A percentile compares a stretch with the other conserved stretches of the same genome.
Evolutionary conservation across 1,140 invertebrate species (phyloP).

Genomic region (Listronotus oregonensis): DNA sequence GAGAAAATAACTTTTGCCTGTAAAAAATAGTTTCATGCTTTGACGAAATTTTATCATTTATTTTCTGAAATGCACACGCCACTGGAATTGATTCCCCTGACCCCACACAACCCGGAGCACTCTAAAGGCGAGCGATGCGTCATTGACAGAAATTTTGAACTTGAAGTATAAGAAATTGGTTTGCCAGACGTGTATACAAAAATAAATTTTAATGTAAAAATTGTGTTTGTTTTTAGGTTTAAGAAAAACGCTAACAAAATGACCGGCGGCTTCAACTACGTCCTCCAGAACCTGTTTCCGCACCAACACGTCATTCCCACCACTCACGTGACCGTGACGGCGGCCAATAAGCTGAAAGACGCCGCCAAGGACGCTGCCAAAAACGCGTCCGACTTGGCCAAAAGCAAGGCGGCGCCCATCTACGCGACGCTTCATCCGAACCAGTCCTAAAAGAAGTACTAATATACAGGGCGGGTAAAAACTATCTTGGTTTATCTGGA

Average conservation of each 20-base stretch:
- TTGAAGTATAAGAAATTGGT: too few relatives aligned
- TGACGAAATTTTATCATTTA: too few relatives aligned
- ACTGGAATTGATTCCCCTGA: too few relatives aligned
- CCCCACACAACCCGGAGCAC: too few relatives aligned
- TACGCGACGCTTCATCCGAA: conserved; percentile 62
- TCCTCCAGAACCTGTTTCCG: conserved; percentile 75
- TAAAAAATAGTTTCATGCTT: too few relatives aligned
- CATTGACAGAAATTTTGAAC: too few relatives aligned
- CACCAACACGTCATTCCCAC: conserved; percentile 55
- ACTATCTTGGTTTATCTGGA: too few relatives aligned
- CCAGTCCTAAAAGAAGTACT: conserved; percentile 53
- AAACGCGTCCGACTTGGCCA: conserved; percentile 76
- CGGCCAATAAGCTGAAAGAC: conserved; percentile 62
- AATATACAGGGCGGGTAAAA: neutral
- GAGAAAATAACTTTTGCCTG: too few relatives aligned
- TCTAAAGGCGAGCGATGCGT: too few relatives aligned
- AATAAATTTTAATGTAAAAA: too few relatives aligned
- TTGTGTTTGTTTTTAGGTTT: conserved; percentile 58
- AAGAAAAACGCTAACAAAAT: conserved; percentile 83
- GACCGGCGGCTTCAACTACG: conserved; percentile 81
- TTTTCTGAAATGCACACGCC: too few relatives aligned
- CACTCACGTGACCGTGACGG: conserved; percentile 52
- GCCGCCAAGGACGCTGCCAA: conserved; percentile 62
- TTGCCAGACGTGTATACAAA: too few relatives aligned
- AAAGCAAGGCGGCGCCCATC: conserved; percentile 68